Conservation (phyloP, 2,888 invertebrate species). For the Dicycla oo region DNA sequence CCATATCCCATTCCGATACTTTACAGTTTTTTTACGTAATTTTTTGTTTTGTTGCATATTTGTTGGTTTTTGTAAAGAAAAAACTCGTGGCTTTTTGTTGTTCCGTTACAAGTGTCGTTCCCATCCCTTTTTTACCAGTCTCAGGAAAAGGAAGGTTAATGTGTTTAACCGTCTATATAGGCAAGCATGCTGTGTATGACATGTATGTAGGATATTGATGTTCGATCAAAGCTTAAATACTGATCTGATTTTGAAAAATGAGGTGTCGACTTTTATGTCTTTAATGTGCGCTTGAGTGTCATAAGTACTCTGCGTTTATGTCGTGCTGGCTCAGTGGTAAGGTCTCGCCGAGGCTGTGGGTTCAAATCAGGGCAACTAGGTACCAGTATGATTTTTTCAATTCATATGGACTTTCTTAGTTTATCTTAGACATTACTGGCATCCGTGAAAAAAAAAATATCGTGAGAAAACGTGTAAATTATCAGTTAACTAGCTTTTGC, state of each 20-base stretch:
- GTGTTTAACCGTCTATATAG: background rate
- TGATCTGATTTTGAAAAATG: background rate
- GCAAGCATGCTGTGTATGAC: no score
- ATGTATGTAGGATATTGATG: background rate
- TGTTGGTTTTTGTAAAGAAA: constrained; percentile 51
- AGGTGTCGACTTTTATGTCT: background rate
- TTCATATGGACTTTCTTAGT: background rate
- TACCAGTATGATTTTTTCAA: background rate
- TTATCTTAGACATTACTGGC: background rate
- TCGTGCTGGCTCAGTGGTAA: background rate
- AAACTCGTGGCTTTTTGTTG: constrained; percentile 37
- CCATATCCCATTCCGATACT: constrained; percentile 27
- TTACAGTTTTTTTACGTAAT: constrained; percentile 17
- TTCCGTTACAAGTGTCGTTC: constrained; percentile 58
- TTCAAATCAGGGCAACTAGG: background rate
- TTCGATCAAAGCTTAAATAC: background rate
- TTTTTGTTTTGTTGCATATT: constrained; percentile 52
- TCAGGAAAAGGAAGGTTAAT: constrained; percentile 39
- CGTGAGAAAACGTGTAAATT: background rate
- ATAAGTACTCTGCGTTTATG: no score
- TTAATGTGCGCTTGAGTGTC: background rate
- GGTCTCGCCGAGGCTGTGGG: background rate
- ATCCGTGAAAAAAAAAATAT: background rate
- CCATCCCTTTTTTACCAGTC: constrained; percentile 31
- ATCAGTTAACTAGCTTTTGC: no score